A percentile compares a stretch with the other conserved stretches of the same genome.
Evolutionary conservation across 2,797 vertebrate genomes (phyloP).

Genomic region (Phataginus tricuspis): DNA sequence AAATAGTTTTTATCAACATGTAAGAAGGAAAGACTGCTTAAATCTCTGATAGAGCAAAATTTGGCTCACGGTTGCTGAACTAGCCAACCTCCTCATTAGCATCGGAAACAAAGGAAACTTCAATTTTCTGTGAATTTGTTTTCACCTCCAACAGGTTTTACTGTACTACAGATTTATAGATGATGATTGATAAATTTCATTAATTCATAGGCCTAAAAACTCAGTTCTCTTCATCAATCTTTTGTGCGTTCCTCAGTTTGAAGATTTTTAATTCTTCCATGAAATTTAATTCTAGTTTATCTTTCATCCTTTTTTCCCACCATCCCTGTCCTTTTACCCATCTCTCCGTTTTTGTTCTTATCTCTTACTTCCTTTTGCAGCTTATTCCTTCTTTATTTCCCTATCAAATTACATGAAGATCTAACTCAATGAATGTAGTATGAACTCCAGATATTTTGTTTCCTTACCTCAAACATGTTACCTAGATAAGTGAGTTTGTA

Average conservation of each 20-base stretch:
- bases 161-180: neutral
- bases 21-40: neutral
- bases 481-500: neutral
- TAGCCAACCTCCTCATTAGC: neutral
- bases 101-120: neutral
- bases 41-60: neutral
- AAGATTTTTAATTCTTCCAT: neutral
- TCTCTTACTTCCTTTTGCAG: neutral
- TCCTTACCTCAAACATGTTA: neutral
- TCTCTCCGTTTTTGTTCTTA: neutral
- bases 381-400: neutral
- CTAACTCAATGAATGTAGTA: neutral
- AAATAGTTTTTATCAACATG: neutral
- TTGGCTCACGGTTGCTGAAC: neutral
- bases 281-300: neutral
- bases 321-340: neutral
- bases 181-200: neutral
- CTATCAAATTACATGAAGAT: neutral
- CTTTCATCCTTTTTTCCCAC: neutral
- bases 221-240: neutral
- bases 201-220: neutral
- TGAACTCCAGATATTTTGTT: neutral
- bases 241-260: neutral
- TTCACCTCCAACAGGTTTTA: neutral
- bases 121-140: neutral